Evolutionary conservation across 2,797 vertebrate genomes (phyloP), one percentile per base, ranked within the genome.

Genomic region (Melanotaenia maccullochi): DNA sequence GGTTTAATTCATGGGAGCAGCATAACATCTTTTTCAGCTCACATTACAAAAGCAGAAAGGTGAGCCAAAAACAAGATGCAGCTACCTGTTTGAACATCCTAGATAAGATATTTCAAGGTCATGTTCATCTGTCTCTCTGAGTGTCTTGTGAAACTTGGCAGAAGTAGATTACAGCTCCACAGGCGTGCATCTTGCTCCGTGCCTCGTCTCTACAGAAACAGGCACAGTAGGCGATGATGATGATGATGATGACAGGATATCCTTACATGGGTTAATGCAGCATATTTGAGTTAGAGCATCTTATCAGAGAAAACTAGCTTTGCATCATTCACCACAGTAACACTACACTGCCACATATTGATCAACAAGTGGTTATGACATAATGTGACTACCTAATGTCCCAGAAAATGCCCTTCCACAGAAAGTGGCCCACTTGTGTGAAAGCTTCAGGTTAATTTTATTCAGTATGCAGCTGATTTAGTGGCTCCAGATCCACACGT

Each of bases 391-490:
- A 57, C 54, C 68, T 74, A 52, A 71, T 78, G 65, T 75, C 55
- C 55, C 36, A 79, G 75, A 76, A 68, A 79, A 70, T 25, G 55
- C 20, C 3, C 36, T 38, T 38, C 3, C 16, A 61, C 49, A 72
- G 16, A 75, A 74, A 61, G 68, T 75, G 79, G 38, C 57, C 75
- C 57, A 69, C 0, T 80, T 85, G 65, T 85, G 65, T 75, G 36
- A 60, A 40, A 5, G 56, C 70, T 51, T 14, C 6, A n/a, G 40
- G 33, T 68, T 60, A 75, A 71, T 51, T 55, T 20, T 20, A 8
- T n/a, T 20, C 42, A 47, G 6, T 20, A 47, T 47, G 42, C 3
- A 20, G 7, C 44, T 0, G 20, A 42, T 42, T 42, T 28, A 76
- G 57, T 75, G 60, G 60, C 55, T 68, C 68, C 59, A 36, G 66